These are phyloP conservation scores for Caracal caracal DNA, from an alignment of 2,113 vertebrate genomes.

Conservation along the genomic window DNA sequence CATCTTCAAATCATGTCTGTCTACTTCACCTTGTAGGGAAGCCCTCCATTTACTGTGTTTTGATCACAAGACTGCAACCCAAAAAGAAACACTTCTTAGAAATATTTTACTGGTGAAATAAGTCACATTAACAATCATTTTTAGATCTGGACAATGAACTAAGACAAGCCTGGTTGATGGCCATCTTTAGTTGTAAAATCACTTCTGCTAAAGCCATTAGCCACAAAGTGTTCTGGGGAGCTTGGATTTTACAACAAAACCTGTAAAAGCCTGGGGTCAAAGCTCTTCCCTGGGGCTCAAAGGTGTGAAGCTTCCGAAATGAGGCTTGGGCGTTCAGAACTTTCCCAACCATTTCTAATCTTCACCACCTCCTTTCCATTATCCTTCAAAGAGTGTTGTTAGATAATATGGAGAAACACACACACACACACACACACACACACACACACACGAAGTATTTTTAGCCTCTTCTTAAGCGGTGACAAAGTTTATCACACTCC, in stretches of 20 bases:
- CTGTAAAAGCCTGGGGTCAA: constrained; percentile 85
- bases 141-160: constrained; percentile 63
- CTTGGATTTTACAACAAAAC: constrained; percentile 86
- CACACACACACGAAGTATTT: constrained; percentile 49
- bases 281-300: constrained; percentile 85
- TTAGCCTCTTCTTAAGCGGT: constrained; percentile 72
- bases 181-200: constrained; percentile 80
- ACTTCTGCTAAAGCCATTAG: constrained; percentile 93
- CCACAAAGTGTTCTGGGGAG: constrained; percentile 83
- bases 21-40: neutral
- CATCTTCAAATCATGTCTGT: neutral
- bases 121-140: constrained; percentile 65
- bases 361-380: constrained; percentile 81
- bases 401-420: constrained; percentile 54
- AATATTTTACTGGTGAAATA: constrained; percentile 72
- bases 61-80: constrained; percentile 24
- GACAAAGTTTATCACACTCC: constrained; percentile 78
- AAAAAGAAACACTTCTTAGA: constrained; percentile 74
- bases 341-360: constrained; percentile 80
- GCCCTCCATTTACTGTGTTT: neutral
- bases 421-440: neutral
- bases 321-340: constrained; percentile 88
- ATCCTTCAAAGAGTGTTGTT: constrained; percentile 72
- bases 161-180: constrained; percentile 82
- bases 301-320: constrained; percentile 88